Evolutionary conservation across 2,797 vertebrate genomes (phyloP).

Genomic region (Leptodactylus fallax): DNA sequence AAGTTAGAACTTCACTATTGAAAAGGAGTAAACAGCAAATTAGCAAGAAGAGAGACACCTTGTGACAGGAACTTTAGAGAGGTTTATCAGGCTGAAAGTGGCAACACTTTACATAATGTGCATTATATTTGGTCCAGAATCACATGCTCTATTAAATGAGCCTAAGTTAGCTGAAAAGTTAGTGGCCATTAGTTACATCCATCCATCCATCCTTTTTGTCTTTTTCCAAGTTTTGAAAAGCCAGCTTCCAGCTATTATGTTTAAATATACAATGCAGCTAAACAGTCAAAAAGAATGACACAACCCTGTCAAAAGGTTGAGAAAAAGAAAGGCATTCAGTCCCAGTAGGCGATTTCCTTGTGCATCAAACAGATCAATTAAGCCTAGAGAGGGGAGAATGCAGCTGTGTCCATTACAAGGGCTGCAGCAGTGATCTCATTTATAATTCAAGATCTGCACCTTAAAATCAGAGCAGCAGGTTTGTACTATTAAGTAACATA

Average conservation of each 20-base stretch:
- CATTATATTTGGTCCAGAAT: too few relatives aligned
- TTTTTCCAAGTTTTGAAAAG: slow-evolving; percentile 1
- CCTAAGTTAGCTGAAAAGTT: too few relatives aligned
- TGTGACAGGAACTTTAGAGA: too few relatives aligned
- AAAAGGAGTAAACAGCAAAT: too few relatives aligned
- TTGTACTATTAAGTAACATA: slow-evolving; percentile 55
- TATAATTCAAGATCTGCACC: slow-evolving; percentile 57
- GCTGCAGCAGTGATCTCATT: slow-evolving; percentile 48
- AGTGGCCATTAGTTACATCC: too few relatives aligned
- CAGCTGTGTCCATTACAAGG: slow-evolving; percentile 50
- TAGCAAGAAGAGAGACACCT: too few relatives aligned
- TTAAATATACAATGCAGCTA: slow-evolving; percentile 34
- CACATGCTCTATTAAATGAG: too few relatives aligned
- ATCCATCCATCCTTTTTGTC: neutral
- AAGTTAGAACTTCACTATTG: too few relatives aligned
- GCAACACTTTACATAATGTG: too few relatives aligned
- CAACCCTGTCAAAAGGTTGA: slow-evolving; percentile 48
- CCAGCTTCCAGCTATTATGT: neutral
- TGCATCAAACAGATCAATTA: slow-evolving; percentile 57
- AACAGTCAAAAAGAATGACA: slow-evolving; percentile 45
- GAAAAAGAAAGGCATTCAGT: slow-evolving; percentile 36
- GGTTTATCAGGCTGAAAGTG: too few relatives aligned
- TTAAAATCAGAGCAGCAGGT: slow-evolving; percentile 51
- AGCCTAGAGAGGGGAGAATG: slow-evolving; percentile 38
- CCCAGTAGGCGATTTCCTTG: slow-evolving; percentile 45